A percentile compares a stretch with the other conserved stretches of the same genome.
phyloP scores from a whole-genome alignment of 1,140 invertebrate species.

The Magallana gigas region DNA sequence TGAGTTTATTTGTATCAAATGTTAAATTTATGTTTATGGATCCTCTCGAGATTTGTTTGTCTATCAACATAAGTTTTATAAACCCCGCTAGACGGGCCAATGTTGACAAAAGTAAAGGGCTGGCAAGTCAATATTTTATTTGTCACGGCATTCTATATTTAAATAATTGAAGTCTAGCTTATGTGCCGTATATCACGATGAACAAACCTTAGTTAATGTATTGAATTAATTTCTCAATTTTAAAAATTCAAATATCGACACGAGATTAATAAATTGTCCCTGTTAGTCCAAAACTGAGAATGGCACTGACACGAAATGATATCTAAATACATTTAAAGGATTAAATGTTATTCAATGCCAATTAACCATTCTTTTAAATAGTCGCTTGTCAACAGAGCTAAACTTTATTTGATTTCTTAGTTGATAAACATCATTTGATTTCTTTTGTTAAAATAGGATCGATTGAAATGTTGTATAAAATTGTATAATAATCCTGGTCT shows the following conservation, averaged over 20 bases:
- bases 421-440: not conserved
- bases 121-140: slow-evolving; percentile 23
- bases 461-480: no score
- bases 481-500: no score
- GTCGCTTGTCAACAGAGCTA: no score
- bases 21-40: not conserved
- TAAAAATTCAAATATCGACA: no score
- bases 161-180: not conserved
- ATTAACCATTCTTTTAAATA: no score
- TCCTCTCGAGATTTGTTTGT: not conserved
- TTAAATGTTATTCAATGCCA: no score
- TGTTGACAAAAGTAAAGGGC: slow-evolving; percentile 8
- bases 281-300: no score
- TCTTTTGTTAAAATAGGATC: no score
- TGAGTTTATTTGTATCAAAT: not conserved
- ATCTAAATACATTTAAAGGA: no score
- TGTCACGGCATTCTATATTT: not conserved
- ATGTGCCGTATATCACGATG: not conserved
- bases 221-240: not conserved
- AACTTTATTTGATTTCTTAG: not conserved
- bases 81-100: not conserved
- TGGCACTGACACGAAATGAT: no score
- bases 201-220: not conserved
- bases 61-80: slow-evolving; percentile 18
- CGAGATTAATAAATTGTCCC: no score